Percentiles rank a stretch among this genome's conserved stretches.
Evolutionary conservation across 2,797 vertebrate genomes (phyloP).

Genomic region (Tokudaia muenninki): DNA sequence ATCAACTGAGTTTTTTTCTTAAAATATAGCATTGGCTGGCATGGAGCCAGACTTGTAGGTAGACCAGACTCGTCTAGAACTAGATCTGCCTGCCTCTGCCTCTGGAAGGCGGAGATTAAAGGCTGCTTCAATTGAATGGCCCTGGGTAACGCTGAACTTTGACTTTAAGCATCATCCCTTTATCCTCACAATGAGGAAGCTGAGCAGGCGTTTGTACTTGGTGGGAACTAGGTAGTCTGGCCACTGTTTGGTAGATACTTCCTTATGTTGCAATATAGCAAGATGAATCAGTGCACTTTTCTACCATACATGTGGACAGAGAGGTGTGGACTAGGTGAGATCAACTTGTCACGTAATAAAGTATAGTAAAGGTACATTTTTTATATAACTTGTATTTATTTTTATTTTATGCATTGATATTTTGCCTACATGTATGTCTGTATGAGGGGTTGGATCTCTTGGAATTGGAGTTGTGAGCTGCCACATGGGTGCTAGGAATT

Average conservation of each 20-base stretch:
- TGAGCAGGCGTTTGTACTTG: not conserved
- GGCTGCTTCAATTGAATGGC: not conserved
- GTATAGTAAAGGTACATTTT: not conserved
- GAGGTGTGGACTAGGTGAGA: not conserved
- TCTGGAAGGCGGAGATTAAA: not conserved
- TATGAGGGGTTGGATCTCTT: not conserved
- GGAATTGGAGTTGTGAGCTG: not conserved
- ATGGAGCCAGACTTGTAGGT: no score
- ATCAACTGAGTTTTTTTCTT: not conserved
- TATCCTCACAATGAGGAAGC: not conserved
- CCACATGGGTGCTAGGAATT: not conserved
- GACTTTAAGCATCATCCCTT: not conserved
- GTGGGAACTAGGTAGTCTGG: not conserved
- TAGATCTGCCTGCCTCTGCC: not conserved
- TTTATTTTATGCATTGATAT: not conserved
- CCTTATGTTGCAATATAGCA: not conserved
- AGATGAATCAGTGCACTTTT: not conserved
- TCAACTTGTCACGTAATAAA: not conserved
- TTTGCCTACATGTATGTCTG: not conserved
- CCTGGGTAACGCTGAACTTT: slow-evolving; percentile 1
- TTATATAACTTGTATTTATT: not conserved
- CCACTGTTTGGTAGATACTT: not conserved
- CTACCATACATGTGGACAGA: not conserved
- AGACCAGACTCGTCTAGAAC: not conserved
- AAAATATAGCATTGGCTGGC: not conserved